Percentiles rank a stretch among this genome's conserved stretches.
Evolutionary conservation across 2,888 invertebrate genomes (phyloP).

Genomic region (Rhabditoides inermis): DNA sequence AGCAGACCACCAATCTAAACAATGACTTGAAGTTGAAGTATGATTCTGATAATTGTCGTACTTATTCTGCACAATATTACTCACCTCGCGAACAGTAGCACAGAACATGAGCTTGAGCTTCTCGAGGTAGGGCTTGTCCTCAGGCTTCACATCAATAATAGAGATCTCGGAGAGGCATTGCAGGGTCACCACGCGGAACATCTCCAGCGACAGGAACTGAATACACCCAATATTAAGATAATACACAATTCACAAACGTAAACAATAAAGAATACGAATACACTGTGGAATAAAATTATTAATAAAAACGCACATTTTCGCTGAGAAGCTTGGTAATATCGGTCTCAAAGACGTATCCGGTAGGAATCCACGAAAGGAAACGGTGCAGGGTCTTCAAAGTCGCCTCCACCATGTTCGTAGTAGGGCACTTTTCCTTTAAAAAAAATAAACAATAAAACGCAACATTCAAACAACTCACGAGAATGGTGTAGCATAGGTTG

Average conservation of each 20-base stretch:
- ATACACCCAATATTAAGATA: constrained; percentile 28
- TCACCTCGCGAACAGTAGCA: constrained; percentile 82
- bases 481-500: constrained; percentile 89
- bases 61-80: background rate
- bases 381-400: constrained; percentile 89
- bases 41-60: background rate
- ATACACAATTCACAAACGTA: background rate
- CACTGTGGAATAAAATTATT: background rate
- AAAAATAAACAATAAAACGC: constrained; percentile 4
- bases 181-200: constrained; percentile 92
- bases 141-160: constrained; percentile 42
- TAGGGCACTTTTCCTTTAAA: constrained; percentile 80
- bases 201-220: constrained; percentile 86
- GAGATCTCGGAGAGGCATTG: constrained; percentile 96
- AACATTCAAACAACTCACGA: constrained; percentile 58
- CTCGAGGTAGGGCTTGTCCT: constrained; percentile 71
- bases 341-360: constrained; percentile 99
- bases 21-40: background rate
- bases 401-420: constrained; percentile 86
- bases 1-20: constrained; percentile 15
- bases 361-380: constrained; percentile 98
- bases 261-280: background rate
- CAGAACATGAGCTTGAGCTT: constrained; percentile 82
- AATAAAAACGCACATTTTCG: constrained; percentile 59
- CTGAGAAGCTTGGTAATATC: constrained; percentile 85